Base-by-base conservation (phyloP, 2,797 vertebrate genomes). In the Merluccius polli region DNA sequence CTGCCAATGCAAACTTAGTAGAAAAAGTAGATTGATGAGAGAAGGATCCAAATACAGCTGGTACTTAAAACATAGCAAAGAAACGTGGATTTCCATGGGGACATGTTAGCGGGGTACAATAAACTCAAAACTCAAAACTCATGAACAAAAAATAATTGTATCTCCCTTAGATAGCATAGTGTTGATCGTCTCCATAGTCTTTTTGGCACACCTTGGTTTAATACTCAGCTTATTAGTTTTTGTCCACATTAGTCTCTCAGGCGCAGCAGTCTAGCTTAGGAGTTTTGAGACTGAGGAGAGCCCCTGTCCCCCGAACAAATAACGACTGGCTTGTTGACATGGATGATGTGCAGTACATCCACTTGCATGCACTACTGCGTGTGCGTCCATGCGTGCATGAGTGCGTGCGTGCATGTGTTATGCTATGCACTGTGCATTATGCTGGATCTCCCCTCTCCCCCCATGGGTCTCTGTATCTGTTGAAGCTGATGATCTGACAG, bases 401-500 rank as follows among this genome's bases (percentile, higher is more conserved):
- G 10, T 33, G 27, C 38, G 18, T 69, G 11, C 33, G 27, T 78
- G 63, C 52, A 72, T 71, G 74, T 65, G 36, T 31, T 76, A 8
- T 75, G 44, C 24, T 38, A 67, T 52, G 44, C 2, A 31, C 59
- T 59, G 73, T 59, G 31, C 5, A 68, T 85, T 79, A 85, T 70
- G 71, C 79, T 71, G 73, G 24, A 18, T 78, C 75, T 3, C 73
- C 29, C 1, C 86, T 13, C 36, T 91, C 92, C 59, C 85, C 91
- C 97, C 98, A 99, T 0, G 97, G 97, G 87, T 99, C 97, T 82
- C 95, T 94, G 30, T 95, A 95, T 87, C 93, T 94, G 89, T 96
- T 97, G 89, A 99, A 99, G 84, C 95, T 95, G 89, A 99, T 95
- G 76, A 95, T 89, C 86, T 98, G 96, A 86, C 98, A 99, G 85